Evolutionary conservation across 2,888 invertebrate genomes (phyloP), one percentile per base, ranked within the genome.

Genomic region (Lasioglossum figueresi): DNA sequence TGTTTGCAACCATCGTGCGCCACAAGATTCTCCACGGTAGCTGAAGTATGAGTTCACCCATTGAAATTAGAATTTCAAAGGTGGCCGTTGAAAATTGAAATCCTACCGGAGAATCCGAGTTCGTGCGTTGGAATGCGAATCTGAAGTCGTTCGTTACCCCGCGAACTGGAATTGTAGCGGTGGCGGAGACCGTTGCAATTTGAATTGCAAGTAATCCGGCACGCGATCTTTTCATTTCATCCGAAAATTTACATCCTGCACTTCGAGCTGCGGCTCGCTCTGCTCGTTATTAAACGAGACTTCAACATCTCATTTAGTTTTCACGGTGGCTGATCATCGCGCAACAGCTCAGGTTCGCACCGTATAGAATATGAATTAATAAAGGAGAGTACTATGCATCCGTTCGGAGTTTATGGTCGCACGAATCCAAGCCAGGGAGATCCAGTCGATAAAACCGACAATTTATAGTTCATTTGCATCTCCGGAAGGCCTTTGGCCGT

Each of bases 401-500:
- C 66, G 66, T 66, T 34, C 66, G 34, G 31, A 19, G 19, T 34
- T 34, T 66, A 66, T 66, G 66, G 34, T 56, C 48, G 19, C n/a
- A 27, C 40, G 34, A 40, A 59, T 75, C 68, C 23, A 16, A 59
- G 8, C 4, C 5, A 2, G 4, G 31, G 8, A 80, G 71, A 52
- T 81, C 4, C 37, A 73, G n/a, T 73, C 45, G 43, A 76, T 68
- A 76, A 56, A 56, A 27, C 56, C 6, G 23, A 23, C 12, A 52
- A 31, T 19, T 70, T n/a, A 59, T 70, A 34, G 43, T 52, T 76
- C 4, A 45, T 59, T 71, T 37, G 43, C 59, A 68, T 75, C 37
- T 77, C 8, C 52, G 71, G 76, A 78, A 68, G 48, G 52, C 37
- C 56, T 76, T 78, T 76, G 56, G 71, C 23, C 37, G 43, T 37